Percentiles rank a stretch among this genome's conserved stretches.
Conservation (phyloP, 2,888 invertebrate species). For the Watsonalla cultraria region DNA sequence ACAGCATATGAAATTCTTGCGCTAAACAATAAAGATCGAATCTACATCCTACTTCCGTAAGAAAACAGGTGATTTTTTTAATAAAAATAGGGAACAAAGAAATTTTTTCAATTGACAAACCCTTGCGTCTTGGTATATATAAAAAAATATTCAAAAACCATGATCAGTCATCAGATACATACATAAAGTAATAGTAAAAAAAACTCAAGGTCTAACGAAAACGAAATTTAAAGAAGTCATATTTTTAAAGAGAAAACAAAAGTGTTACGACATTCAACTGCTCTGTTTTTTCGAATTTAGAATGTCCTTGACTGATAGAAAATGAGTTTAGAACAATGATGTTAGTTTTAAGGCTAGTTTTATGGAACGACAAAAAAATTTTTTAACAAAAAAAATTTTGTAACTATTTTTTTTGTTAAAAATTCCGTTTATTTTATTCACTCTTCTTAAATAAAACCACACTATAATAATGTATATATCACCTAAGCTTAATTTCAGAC, state of each 20-base stretch:
- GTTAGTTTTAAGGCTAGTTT: no score
- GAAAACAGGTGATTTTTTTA: conserved; percentile 55
- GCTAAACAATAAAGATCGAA: conserved; percentile 33
- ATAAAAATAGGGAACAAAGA: conserved; percentile 36
- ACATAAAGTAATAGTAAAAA: conserved; percentile 23
- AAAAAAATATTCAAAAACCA: conserved; percentile 35
- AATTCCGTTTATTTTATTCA: no score
- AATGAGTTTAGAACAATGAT: no score
- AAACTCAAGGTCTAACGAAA: conserved; percentile 43
- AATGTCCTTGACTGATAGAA: no score
- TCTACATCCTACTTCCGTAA: conserved; percentile 63
- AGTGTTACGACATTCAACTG: conserved; percentile 12
- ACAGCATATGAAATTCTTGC: neutral
- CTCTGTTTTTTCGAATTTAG: no score
- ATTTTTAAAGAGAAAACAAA: conserved; percentile 20
- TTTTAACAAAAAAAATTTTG: no score
- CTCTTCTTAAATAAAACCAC: no score
- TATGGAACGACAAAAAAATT: no score
- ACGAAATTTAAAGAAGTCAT: conserved; percentile 32
- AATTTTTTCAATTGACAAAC: conserved; percentile 55
- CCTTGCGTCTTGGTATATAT: conserved; percentile 35
- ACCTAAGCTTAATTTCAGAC: no score
- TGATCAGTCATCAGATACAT: conserved; percentile 13
- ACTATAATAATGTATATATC: no score
- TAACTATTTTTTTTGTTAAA: no score